Conservation (phyloP, 2,113 vertebrate genomes). For the Scomber scombrus region DNA sequence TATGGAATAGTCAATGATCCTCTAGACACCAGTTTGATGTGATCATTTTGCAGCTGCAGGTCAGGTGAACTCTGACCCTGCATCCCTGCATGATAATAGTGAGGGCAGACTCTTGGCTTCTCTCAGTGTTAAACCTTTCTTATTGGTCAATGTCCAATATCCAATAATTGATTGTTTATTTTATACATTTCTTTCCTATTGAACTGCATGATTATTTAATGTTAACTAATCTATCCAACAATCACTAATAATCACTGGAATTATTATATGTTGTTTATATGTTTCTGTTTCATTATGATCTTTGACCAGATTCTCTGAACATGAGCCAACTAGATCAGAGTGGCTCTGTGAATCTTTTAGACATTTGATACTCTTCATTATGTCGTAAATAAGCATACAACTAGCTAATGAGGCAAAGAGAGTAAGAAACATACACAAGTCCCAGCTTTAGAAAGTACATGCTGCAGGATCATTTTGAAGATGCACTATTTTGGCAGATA, state of each 20-base stretch:
- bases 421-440: neutral
- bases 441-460: neutral
- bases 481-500: neutral
- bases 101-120: slow-evolving; percentile 71
- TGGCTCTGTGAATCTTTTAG: neutral
- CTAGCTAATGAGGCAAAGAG: neutral
- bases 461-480: neutral
- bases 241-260: neutral
- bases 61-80: slow-evolving; percentile 77
- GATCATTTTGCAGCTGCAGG: slow-evolving; percentile 72
- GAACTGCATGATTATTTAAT: neutral
- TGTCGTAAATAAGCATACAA: slow-evolving; percentile 1
- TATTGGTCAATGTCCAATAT: slow-evolving; percentile 57
- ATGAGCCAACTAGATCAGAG: slow-evolving; percentile 1
- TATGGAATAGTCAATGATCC: slow-evolving; percentile 68
- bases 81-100: slow-evolving; percentile 60
- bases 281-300: neutral
- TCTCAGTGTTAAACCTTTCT: slow-evolving; percentile 56
- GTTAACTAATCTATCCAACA: neutral
- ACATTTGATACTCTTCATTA: neutral
- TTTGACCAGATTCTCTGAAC: slow-evolving; percentile 4
- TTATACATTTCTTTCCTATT: slow-evolving; percentile 15
- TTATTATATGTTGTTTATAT: neutral
- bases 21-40: slow-evolving; percentile 74
- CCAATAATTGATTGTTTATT: slow-evolving; percentile 36